A percentile compares a stretch with the other conserved stretches of the same genome.
phyloP scores from a whole-genome alignment of 2,113 vertebrate genomes.

The Peromyscus polionotus region DNA sequence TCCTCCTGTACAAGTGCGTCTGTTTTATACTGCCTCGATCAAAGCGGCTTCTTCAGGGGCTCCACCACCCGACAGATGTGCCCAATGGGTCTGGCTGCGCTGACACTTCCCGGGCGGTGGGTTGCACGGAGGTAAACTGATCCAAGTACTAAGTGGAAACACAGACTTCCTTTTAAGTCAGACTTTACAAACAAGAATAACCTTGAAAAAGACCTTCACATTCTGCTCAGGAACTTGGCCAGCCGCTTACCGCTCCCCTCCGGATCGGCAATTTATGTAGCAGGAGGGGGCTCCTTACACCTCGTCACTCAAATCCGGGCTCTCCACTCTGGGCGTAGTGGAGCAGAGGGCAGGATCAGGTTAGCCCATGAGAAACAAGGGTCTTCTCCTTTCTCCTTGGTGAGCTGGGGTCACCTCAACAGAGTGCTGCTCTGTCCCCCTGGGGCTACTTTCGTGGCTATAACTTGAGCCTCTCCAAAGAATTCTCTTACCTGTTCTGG shows the following conservation, averaged over 20 bases:
- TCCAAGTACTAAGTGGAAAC: background rate
- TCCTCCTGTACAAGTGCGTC: background rate
- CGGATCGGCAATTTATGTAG: background rate
- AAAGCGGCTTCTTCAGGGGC: background rate
- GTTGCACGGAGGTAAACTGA: background rate
- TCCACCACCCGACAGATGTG: background rate
- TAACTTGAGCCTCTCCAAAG: background rate
- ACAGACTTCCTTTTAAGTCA: background rate
- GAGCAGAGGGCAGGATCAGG: background rate
- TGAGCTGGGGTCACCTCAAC: background rate
- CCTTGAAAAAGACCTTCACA: constrained; percentile 66
- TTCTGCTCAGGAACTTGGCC: background rate
- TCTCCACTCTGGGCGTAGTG: background rate
- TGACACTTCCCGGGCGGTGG: background rate
- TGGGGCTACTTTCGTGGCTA: background rate
- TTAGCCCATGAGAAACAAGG: background rate
- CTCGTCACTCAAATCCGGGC: background rate
- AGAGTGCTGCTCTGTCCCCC: background rate
- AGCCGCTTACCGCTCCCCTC: background rate
- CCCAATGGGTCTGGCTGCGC: background rate
- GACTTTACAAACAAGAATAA: constrained; percentile 56
- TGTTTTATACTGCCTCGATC: background rate
- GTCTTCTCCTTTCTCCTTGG: background rate
- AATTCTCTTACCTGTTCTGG: background rate
- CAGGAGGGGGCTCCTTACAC: background rate